A percentile compares a stretch with the other conserved stretches of the same genome.
These are phyloP conservation scores for Sula dactylatra DNA, from an alignment of 2,113 vertebrate species.

Conservation along the genomic window DNA sequence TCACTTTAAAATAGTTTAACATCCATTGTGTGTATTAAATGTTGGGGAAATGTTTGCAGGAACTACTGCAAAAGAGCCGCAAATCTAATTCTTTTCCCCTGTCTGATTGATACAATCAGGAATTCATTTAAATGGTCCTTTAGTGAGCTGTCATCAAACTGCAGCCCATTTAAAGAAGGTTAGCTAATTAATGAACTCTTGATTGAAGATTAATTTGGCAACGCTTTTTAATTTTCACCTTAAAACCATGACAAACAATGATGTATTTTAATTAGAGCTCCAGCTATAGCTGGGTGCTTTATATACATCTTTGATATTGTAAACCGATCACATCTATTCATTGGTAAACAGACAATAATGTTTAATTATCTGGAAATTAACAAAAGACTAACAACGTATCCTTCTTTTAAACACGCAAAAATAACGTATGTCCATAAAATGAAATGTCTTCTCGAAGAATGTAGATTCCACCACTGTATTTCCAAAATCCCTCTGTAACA, in stretches of 20 bases:
- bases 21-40: constrained; percentile 37
- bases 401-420: constrained; percentile 42
- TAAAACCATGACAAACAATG: constrained; percentile 71
- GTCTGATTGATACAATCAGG: constrained; percentile 55
- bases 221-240: constrained; percentile 73
- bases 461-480: neutral
- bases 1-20: constrained; percentile 49
- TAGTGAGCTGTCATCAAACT: constrained; percentile 68
- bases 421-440: constrained; percentile 24
- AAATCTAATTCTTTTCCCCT: constrained; percentile 42
- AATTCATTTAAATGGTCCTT: constrained; percentile 61
- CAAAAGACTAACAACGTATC: constrained; percentile 53
- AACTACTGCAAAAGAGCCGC: constrained; percentile 19
- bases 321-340: constrained; percentile 67
- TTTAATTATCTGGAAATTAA: constrained; percentile 68
- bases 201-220: constrained; percentile 75
- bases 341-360: constrained; percentile 66
- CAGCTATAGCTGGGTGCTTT: constrained; percentile 28
- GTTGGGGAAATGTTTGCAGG: constrained; percentile 57
- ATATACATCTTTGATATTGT: constrained; percentile 57
- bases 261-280: constrained; percentile 65
- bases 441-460: constrained; percentile 3
- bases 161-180: constrained; percentile 70
- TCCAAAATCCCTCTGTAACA: constrained; percentile 10
- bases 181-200: constrained; percentile 76